Conservation (phyloP, 2,888 invertebrate species). For the Cremastinae sp. region DNA sequence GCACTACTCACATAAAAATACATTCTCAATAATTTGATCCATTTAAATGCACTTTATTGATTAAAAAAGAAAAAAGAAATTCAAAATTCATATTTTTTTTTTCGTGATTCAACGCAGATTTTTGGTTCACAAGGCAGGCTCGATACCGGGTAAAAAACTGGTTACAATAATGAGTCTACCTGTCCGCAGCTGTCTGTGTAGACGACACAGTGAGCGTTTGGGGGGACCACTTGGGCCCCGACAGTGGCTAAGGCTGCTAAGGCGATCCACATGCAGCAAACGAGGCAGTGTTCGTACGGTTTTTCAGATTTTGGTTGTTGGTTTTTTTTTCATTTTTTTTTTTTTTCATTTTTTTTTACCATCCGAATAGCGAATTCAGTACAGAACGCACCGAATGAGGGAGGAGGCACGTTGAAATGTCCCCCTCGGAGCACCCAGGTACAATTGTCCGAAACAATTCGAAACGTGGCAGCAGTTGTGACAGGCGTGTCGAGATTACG, state of each 20-base stretch:
- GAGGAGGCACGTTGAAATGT: conserved; percentile 75
- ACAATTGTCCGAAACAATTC: conserved; percentile 75
- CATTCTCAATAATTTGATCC: no score
- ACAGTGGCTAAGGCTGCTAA: conserved; percentile 83
- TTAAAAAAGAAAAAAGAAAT: neutral
- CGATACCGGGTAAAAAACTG: conserved; percentile 79
- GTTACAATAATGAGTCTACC: conserved; percentile 85
- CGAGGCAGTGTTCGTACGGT: conserved; percentile 81
- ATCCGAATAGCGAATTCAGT: conserved; percentile 77
- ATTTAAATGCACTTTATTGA: no score
- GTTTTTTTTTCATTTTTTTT: conserved; percentile 64
- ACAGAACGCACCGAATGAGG: conserved; percentile 78
- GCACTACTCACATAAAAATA: no score
- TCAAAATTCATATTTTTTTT: neutral
- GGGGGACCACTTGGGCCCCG: conserved; percentile 87
- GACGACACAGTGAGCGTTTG: conserved; percentile 96
- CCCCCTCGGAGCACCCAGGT: conserved; percentile 79
- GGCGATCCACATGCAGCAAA: conserved; percentile 84
- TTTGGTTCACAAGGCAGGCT: conserved; percentile 72
- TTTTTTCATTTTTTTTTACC: conserved; percentile 70
- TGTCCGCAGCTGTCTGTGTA: conserved; percentile 98
- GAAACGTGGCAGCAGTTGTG: conserved; percentile 64
- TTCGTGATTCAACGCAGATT: conserved; percentile 49
- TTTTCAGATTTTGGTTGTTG: conserved; percentile 66
- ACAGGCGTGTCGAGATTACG: conserved; percentile 64